phyloP scores from a whole-genome alignment of 92 coral and sea anemone species.

The Epizoanthus stellaris region DNA sequence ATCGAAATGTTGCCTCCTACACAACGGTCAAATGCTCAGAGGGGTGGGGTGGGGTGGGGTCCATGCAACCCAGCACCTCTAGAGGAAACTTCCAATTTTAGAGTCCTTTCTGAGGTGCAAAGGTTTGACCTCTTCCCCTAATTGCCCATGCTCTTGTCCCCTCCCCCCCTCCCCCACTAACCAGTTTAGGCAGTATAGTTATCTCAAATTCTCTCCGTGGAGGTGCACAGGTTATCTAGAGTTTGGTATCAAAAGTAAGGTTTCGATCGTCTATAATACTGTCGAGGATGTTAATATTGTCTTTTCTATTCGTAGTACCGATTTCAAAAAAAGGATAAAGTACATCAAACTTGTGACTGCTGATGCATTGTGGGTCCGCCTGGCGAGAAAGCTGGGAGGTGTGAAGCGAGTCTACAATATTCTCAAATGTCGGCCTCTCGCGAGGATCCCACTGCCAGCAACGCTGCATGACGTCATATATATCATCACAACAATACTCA shows the following conservation, averaged over 20 bases:
- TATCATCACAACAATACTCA: not conserved
- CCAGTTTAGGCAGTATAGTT: no score
- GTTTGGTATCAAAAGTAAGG: constrained; percentile 11
- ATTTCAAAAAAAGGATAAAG: constrained; percentile 23
- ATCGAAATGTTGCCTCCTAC: no score
- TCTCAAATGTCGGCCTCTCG: constrained; percentile 7
- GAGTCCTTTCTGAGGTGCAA: no score
- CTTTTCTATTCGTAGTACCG: not conserved
- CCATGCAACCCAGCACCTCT: no score
- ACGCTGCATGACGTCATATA: constrained; percentile 27
- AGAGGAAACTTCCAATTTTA: no score
- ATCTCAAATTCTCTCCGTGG: no score
- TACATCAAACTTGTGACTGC: not conserved
- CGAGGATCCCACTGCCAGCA: constrained; percentile 20
- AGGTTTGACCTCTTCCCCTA: no score
- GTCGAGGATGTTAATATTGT: not conserved
- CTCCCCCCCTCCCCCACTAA: no score
- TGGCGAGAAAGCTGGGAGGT: not conserved
- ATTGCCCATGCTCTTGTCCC: no score
- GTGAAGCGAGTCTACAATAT: constrained; percentile 11
- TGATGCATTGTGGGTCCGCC: not conserved
- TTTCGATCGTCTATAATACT: not conserved
- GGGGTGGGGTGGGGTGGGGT: no score
- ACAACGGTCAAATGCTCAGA: no score
- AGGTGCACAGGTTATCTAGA: not conserved